These are phyloP conservation scores for Cynocephalus volans DNA, from an alignment of 2,113 vertebrate genomes.

Conservation along the genomic window DNA sequence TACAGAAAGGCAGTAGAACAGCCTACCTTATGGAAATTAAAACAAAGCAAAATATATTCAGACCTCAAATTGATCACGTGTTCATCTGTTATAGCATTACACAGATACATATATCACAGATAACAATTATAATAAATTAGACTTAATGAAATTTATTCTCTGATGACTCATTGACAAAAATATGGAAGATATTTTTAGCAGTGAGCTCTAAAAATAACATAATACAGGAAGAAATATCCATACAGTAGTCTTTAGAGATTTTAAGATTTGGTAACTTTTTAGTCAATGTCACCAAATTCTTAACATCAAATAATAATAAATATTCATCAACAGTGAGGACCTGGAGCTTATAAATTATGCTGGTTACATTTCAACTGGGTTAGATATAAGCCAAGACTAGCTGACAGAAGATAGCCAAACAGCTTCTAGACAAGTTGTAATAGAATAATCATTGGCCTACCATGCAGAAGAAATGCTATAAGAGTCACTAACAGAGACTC, in stretches of 20 bases:
- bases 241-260: too few species aligned
- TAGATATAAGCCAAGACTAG: neutral
- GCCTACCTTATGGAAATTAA: constrained; percentile 13
- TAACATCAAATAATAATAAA: too few species aligned
- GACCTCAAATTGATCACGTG: neutral
- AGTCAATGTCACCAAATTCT: too few species aligned
- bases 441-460: too few species aligned
- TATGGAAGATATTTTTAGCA: constrained; percentile 28
- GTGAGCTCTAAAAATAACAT: neutral
- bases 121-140: neutral
- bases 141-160: neutral
- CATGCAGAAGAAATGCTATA: too few species aligned
- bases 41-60: constrained; percentile 1
- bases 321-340: neutral
- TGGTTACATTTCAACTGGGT: neutral
- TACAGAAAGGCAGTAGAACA: neutral
- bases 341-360: neutral
- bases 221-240: neutral
- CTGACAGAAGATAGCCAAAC: neutral
- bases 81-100: neutral
- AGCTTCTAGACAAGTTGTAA: too few species aligned
- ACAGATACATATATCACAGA: neutral
- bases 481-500: too few species aligned
- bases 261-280: too few species aligned
- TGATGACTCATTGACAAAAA: neutral